Percentiles rank a stretch among this genome's conserved stretches.
phyloP scores from a whole-genome alignment of 2,113 vertebrate species.

The Indicator indicator region DNA sequence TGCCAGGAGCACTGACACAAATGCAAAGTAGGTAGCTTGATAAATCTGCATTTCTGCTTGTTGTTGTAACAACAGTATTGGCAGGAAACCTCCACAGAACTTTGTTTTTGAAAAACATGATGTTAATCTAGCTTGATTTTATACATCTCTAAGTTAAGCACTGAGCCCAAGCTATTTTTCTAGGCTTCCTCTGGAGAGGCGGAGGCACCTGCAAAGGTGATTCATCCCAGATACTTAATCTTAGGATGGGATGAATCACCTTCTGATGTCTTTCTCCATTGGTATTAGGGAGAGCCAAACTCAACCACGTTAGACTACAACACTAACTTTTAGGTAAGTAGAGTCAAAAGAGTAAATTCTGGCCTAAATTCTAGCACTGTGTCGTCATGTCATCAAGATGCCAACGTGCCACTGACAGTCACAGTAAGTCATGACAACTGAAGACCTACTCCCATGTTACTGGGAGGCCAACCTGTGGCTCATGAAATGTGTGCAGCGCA shows the following conservation, averaged over 20 bases:
- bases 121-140: background rate
- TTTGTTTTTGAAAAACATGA: background rate
- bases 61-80: background rate
- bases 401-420: background rate
- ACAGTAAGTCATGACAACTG: background rate
- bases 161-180: background rate
- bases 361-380: background rate
- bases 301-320: background rate
- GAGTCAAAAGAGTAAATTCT: background rate
- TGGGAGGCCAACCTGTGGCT: background rate
- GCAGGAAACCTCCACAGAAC: background rate
- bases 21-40: background rate
- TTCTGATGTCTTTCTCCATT: background rate
- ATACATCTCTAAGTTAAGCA: background rate
- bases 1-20: constrained; percentile 15
- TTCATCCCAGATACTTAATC: background rate
- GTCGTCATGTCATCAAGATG: background rate
- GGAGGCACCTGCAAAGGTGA: background rate
- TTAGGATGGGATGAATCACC: background rate
- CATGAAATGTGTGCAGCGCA: background rate
- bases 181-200: background rate
- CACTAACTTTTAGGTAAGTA: background rate
- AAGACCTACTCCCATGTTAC: accelerated
- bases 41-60: background rate
- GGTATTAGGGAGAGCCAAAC: background rate